These are phyloP conservation scores for Melipona bicolor DNA, from an alignment of 2,888 invertebrate species.

Conservation along the genomic window DNA sequence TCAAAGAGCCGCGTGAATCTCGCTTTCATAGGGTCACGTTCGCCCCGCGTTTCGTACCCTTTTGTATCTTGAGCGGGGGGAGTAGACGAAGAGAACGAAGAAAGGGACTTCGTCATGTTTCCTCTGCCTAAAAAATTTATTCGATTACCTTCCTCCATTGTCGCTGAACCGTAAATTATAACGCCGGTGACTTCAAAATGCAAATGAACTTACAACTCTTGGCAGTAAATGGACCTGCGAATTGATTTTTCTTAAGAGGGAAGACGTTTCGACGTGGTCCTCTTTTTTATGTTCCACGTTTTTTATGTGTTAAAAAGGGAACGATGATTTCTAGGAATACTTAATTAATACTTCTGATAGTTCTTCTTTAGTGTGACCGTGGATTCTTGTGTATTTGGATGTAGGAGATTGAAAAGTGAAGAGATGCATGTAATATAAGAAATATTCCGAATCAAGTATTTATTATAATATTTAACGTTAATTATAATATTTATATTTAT, in stretches of 20 bases:
- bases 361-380: not conserved
- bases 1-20: constrained; percentile 61
- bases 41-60: constrained; percentile 37
- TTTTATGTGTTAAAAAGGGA: not conserved
- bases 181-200: constrained; percentile 4
- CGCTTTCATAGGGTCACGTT: constrained; percentile 63
- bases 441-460: no score
- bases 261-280: not conserved
- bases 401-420: no score
- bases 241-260: not conserved
- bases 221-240: not conserved
- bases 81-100: constrained; percentile 17
- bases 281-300: not conserved
- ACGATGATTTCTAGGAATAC: not conserved
- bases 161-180: constrained; percentile 25
- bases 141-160: not conserved
- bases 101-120: constrained; percentile 12
- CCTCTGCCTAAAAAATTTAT: constrained; percentile 37
- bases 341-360: no score
- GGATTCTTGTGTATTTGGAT: no score
- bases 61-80: not conserved
- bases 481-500: no score
- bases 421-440: no score
- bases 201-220: constrained; percentile 10
- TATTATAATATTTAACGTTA: no score